phyloP scores from a whole-genome alignment of 2,113 vertebrate species.

The Marcusenius ussheri region DNA sequence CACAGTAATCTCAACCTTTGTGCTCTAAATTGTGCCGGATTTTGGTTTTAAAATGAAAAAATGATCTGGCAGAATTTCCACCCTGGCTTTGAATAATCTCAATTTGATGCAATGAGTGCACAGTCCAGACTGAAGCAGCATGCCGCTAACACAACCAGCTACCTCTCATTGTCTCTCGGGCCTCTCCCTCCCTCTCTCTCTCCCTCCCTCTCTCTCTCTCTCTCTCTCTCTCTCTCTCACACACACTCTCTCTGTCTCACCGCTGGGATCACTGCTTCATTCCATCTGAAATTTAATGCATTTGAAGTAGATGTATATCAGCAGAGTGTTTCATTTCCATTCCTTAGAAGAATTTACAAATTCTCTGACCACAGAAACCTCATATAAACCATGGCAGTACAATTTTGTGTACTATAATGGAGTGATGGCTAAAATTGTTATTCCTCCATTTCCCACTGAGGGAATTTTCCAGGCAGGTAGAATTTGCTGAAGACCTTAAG shows the following conservation, averaged over 20 bases:
- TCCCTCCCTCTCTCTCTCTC: neutral
- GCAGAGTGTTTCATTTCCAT: conserved; percentile 10
- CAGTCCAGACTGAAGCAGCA: neutral
- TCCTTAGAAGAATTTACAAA: conserved; percentile 23
- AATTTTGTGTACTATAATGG: neutral
- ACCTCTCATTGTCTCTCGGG: neutral
- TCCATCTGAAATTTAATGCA: conserved; percentile 15
- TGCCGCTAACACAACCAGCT: neutral
- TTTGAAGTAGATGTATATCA: conserved; percentile 19
- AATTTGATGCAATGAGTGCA: neutral
- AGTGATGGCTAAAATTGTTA: neutral
- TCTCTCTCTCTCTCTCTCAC: neutral
- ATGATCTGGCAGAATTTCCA: neutral
- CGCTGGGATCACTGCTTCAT: conserved; percentile 3
- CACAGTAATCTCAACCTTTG: neutral
- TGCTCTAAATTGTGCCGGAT: neutral
- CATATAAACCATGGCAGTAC: conserved; percentile 14
- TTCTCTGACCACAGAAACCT: neutral
- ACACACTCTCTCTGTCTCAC: neutral
- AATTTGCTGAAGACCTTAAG: conserved; percentile 4
- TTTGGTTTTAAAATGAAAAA: neutral
- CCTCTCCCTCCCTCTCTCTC: neutral
- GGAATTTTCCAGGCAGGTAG: neutral
- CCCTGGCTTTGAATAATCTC: neutral
- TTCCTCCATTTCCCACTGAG: neutral